phyloP scores from a whole-genome alignment of 2,888 invertebrate species.

The Tolmerus cingulatus region DNA sequence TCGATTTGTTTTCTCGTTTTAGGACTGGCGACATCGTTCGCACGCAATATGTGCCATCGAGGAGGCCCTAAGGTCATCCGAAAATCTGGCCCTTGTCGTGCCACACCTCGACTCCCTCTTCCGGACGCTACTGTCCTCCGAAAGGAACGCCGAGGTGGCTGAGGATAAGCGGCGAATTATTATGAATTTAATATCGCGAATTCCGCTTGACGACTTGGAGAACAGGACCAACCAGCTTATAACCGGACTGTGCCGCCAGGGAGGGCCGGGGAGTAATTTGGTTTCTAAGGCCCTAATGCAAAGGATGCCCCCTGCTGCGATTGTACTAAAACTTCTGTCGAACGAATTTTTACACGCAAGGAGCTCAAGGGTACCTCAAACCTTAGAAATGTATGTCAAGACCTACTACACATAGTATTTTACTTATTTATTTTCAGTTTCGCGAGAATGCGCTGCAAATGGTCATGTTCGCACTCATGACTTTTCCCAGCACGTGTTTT shows the following conservation, averaged over 20 bases:
- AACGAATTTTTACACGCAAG: conserved; percentile 63
- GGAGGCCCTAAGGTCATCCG: conserved; percentile 65
- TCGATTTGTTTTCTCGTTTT: conserved; percentile 33
- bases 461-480: conserved; percentile 77
- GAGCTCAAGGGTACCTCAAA: conserved; percentile 60
- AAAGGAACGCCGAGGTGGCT: conserved; percentile 65
- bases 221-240: conserved; percentile 61
- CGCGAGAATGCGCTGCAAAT: conserved; percentile 80
- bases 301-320: conserved; percentile 62
- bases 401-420: background rate
- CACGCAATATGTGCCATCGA: conserved; percentile 59
- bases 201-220: conserved; percentile 63
- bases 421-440: conserved; percentile 61
- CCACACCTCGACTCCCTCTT: conserved; percentile 72
- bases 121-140: conserved; percentile 71
- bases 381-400: background rate
- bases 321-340: conserved; percentile 62
- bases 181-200: conserved; percentile 60
- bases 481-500: conserved; percentile 80
- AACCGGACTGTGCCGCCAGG: conserved; percentile 62
- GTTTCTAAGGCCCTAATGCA: conserved; percentile 64
- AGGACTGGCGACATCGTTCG: conserved; percentile 62
- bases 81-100: conserved; percentile 66
- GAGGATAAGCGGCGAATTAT: conserved; percentile 61
- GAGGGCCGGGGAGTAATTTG: conserved; percentile 62